Conservation (phyloP, 2,113 vertebrate genomes). For the Malurus melanocephalus region DNA sequence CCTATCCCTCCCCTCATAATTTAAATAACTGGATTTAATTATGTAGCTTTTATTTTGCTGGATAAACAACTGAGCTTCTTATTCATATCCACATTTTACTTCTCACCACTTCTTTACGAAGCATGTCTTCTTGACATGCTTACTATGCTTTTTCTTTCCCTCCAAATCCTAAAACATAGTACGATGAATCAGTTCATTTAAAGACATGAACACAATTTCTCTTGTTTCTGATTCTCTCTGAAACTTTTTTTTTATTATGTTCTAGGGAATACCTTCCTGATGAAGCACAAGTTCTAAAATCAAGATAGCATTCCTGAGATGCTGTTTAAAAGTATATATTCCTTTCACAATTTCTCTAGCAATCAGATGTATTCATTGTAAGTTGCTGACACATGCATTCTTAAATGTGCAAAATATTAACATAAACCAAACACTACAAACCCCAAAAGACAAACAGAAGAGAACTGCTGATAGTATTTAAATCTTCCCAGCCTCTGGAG, state of each 20-base stretch:
- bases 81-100: neutral
- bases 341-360: neutral
- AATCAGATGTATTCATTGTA: neutral
- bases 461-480: neutral
- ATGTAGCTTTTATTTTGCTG: neutral
- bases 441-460: neutral
- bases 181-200: neutral
- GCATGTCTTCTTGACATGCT: neutral
- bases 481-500: neutral
- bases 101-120: neutral
- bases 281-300: neutral
- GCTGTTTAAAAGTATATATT: neutral
- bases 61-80: neutral
- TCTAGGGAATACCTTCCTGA: neutral
- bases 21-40: conserved; percentile 9
- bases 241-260: neutral
- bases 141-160: neutral
- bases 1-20: neutral
- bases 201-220: neutral
- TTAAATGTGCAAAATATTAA: neutral
- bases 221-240: neutral
- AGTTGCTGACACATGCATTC: accelerated
- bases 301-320: neutral
- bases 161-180: neutral
- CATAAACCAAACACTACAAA: neutral